These are phyloP conservation scores for Drepana falcataria DNA, from an alignment of 2,888 invertebrate genomes.

Conservation along the genomic window DNA sequence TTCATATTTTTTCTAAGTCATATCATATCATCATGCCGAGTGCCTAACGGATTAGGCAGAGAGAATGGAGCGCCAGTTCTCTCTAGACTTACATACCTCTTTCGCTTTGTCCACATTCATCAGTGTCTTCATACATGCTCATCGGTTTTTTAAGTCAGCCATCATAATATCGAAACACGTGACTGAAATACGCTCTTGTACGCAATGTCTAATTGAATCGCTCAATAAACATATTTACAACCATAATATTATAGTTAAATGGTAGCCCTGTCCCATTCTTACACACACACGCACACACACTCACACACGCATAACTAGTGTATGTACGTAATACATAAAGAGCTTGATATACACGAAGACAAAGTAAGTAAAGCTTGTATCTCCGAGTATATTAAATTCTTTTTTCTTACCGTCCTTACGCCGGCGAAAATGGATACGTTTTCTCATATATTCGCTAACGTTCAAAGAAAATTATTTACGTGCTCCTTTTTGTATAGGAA, in stretches of 20 bases:
- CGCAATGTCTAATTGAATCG: no score
- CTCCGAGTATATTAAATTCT: constrained; percentile 73
- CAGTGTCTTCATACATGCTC: no score
- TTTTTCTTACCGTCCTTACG: constrained; percentile 35
- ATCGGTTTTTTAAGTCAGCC: no score
- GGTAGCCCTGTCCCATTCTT: constrained; percentile 10
- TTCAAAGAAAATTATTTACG: constrained; percentile 44
- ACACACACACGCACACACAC: constrained; percentile 25
- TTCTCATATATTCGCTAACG: constrained; percentile 46
- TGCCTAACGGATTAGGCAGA: no score
- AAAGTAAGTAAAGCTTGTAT: constrained; percentile 56
- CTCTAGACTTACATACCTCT: no score
- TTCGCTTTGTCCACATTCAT: no score
- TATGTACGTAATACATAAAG: constrained; percentile 66
- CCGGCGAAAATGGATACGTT: constrained; percentile 45
- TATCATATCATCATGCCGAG: no score
- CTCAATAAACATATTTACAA: no score
- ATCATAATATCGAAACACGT: no score
- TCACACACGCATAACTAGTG: constrained; percentile 33
- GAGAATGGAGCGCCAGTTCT: no score
- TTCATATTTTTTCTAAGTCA: no score
- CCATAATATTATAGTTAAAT: constrained; percentile 3
- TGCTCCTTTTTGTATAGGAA: constrained; percentile 24
- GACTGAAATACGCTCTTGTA: no score
- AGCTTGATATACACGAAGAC: constrained; percentile 72